These are phyloP conservation scores for Hybos culiciformis DNA, from an alignment of 2,888 invertebrate genomes.

Conservation along the genomic window DNA sequence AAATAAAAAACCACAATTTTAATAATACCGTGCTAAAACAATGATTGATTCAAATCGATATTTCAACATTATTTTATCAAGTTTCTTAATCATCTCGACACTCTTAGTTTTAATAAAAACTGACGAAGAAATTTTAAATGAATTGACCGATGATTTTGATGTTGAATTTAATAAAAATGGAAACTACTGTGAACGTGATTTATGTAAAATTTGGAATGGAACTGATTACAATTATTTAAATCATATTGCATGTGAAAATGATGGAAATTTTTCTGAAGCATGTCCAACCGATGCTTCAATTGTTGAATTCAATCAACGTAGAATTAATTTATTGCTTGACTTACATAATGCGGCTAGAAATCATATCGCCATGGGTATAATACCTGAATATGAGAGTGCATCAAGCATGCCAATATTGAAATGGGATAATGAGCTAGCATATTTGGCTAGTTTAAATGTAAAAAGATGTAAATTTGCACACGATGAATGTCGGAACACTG, in stretches of 20 bases:
- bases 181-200: conserved; percentile 21
- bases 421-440: conserved; percentile 29
- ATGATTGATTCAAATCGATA: too few relatives aligned
- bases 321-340: conserved; percentile 27
- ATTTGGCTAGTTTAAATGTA: conserved; percentile 27
- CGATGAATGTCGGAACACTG: conserved; percentile 29
- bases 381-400: conserved; percentile 24
- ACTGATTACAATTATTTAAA: conserved; percentile 21
- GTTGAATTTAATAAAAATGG: not conserved
- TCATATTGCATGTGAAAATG: conserved; percentile 23
- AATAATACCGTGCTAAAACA: too few relatives aligned
- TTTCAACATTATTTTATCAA: too few relatives aligned
- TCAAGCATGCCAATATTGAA: conserved; percentile 27
- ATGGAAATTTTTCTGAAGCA: not conserved
- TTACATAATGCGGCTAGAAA: conserved; percentile 30
- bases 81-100: too few relatives aligned
- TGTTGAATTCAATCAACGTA: conserved; percentile 25
- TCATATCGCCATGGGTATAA: conserved; percentile 25
- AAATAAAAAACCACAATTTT: too few relatives aligned
- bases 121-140: too few relatives aligned
- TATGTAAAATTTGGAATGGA: conserved; percentile 28
- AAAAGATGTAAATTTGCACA: conserved; percentile 28
- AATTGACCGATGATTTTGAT: not conserved
- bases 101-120: too few relatives aligned
- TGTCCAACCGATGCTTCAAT: conserved; percentile 14